Evolutionary conservation across 2,113 vertebrate species (phyloP), one percentile per base, ranked within the genome.

Genomic region (Scolopax mira): DNA sequence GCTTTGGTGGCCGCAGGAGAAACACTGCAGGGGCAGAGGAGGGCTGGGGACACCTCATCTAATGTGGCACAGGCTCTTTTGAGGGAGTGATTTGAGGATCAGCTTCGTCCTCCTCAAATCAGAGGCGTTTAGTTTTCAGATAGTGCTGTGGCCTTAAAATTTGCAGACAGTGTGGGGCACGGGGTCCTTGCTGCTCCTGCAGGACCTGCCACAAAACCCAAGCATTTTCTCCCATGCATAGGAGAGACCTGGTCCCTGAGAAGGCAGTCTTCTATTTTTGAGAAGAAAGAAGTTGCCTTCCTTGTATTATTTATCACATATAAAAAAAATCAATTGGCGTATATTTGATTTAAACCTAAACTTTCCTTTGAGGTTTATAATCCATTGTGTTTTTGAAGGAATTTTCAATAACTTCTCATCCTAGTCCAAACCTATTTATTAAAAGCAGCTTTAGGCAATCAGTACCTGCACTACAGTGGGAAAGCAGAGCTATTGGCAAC

Each of bases 321-420:
- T 10, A 12, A 72, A 88, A 88, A 73, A 95, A 81, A 92, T 57
- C 70, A 74, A 41, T 81, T 65, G 54, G 24, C 6, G 7, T 87
- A 39, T 44, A 28, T 90, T 81, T 81, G 80, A 69, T 89, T 85
- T 87, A 64, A 82, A 48, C 22, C 27, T 72, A 62, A 94, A 35
- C 64, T 79, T 90, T 25, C 81, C 87, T 75, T 82, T 52, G 62
- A 87, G 94, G 54, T 72, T 94, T 92, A 28, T 81, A 81, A 48
- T 72, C 70, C 22, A 2, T 48, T 74, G 80, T 81, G 66, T 48
- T 84, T 86, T 41, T 54, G 70, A 87, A 85, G 74, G 87, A 41
- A 65, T 95, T 91, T 79, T 72, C 91, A 77, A 18, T 86, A 79
- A 65, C 58, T 84, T 87, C 70, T 95, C 66, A 69, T 85, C 70